phyloP scores from a whole-genome alignment of 2,113 vertebrate genomes.

The Scopus umbretta region DNA sequence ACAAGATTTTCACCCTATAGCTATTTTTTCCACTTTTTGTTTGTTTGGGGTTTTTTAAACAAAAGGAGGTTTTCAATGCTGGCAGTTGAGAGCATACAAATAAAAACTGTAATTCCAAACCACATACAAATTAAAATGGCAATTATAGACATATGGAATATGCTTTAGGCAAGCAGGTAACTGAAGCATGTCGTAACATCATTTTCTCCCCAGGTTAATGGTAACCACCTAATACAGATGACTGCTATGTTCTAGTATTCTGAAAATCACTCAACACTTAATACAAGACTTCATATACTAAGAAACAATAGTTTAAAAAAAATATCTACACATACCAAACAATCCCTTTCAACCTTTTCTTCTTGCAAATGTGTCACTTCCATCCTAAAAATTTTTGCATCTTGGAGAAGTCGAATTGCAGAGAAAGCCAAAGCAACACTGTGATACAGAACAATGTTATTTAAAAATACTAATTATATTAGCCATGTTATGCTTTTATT shows the following conservation, averaged over 20 bases:
- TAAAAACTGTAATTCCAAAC: neutral
- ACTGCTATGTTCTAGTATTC: neutral
- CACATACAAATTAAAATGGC: neutral
- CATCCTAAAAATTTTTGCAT: constrained; percentile 69
- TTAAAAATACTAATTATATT: neutral
- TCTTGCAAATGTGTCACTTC: neutral
- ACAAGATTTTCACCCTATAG: neutral
- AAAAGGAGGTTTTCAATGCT: neutral
- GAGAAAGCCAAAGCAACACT: constrained; percentile 82
- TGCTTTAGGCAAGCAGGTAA: neutral
- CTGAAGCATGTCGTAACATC: neutral
- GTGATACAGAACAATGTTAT: neutral
- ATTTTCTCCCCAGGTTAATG: neutral
- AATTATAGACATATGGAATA: neutral
- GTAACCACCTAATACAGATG: neutral
- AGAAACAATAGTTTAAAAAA: neutral
- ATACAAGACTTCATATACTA: neutral
- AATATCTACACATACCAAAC: constrained; percentile 45
- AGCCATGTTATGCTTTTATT: neutral
- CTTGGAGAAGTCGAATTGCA: constrained; percentile 81
- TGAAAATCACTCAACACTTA: neutral
- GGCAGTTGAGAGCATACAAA: neutral
- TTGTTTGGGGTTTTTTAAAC: neutral
- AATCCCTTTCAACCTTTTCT: neutral
- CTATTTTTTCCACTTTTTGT: neutral